Evolutionary conservation across 2,113 vertebrate genomes (phyloP).

Genomic region (Pterocles gutturalis): DNA sequence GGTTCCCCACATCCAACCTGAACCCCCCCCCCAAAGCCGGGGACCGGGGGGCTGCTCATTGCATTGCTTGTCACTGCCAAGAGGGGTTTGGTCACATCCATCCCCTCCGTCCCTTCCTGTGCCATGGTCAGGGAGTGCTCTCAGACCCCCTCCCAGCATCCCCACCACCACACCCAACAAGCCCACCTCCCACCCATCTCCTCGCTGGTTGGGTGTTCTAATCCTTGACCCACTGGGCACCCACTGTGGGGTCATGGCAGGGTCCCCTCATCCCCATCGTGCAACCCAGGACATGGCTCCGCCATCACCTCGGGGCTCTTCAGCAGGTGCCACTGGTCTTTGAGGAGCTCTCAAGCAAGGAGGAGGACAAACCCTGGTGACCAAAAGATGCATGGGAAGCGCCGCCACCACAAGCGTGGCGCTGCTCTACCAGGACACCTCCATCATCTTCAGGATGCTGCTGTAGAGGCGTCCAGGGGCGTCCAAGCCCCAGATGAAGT

Average conservation of each 20-base stretch:
- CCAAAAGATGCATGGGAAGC: fast-evolving
- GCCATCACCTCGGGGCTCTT: not conserved
- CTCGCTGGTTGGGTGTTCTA: fast-evolving
- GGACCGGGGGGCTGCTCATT: fast-evolving
- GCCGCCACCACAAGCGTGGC: not conserved
- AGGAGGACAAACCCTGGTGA: not conserved
- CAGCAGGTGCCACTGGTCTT: fast-evolving
- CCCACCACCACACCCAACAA: not conserved
- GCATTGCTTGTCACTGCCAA: not conserved
- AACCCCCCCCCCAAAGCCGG: too few species aligned
- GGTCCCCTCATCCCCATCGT: fast-evolving
- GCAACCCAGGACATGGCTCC: not conserved
- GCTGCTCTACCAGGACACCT: fast-evolving
- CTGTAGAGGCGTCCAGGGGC: conserved; percentile 81
- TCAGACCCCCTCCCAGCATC: not conserved
- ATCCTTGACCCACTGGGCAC: not conserved
- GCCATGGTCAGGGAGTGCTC: fast-evolving
- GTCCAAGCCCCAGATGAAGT: conserved; percentile 92
- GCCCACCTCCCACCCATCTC: not conserved
- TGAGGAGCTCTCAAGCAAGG: not conserved
- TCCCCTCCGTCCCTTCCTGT: not conserved
- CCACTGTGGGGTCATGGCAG: not conserved
- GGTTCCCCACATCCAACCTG: not conserved
- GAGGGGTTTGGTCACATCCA: not conserved
- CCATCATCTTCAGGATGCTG: conserved; percentile 84